phyloP scores from a whole-genome alignment of 2,797 vertebrate genomes.

The Phrynocephalus forsythii region DNA sequence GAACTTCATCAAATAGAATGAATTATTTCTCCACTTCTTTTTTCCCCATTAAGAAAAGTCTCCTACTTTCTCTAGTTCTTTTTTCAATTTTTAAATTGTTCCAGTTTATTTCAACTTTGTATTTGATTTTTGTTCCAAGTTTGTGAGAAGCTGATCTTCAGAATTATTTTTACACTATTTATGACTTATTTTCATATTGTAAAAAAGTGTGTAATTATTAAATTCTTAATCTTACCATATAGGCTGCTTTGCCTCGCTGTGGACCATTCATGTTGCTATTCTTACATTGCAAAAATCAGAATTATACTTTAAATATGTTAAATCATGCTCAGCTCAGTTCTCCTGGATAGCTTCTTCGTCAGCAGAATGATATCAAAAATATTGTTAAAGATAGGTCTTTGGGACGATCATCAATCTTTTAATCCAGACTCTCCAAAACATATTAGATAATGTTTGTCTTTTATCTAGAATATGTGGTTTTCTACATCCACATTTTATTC shows the following conservation, averaged over 20 bases:
- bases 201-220: slow-evolving; percentile 86
- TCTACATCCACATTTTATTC: not conserved
- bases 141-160: slow-evolving; percentile 87
- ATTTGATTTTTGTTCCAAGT: slow-evolving; percentile 78
- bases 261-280: slow-evolving; percentile 64
- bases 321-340: not conserved
- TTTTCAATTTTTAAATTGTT: slow-evolving; percentile 72
- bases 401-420: not conserved
- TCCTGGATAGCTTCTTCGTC: not conserved
- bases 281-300: slow-evolving; percentile 22
- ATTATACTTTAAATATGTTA: not conserved
- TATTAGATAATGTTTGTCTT: not conserved
- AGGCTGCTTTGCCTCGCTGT: slow-evolving; percentile 72
- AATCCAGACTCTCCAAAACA: not conserved
- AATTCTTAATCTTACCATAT: slow-evolving; percentile 78
- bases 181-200: slow-evolving; percentile 88
- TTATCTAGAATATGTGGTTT: not conserved
- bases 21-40: slow-evolving; percentile 65
- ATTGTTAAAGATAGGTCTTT: not conserved
- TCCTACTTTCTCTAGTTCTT: slow-evolving; percentile 57
- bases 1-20: slow-evolving; percentile 65
- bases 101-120: slow-evolving; percentile 76
- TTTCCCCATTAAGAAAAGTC: slow-evolving; percentile 71
- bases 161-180: slow-evolving; percentile 90
- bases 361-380: not conserved